A percentile compares a stretch with the other conserved stretches of the same genome.
phyloP scores from a whole-genome alignment of 2,113 vertebrate species.

The Halcyon malimbica region DNA sequence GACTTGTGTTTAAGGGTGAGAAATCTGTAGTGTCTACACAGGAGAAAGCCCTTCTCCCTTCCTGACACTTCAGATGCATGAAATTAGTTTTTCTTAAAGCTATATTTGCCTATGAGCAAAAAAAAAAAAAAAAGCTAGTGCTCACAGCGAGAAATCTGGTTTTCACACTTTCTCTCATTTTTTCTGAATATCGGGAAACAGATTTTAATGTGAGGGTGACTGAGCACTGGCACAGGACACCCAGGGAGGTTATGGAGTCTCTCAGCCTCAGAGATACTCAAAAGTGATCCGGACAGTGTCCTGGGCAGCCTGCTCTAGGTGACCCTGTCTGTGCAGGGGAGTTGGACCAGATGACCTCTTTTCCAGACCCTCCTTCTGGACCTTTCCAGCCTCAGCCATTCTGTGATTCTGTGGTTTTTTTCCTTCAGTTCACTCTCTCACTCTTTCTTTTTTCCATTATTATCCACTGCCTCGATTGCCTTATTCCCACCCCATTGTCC shows the following conservation, averaged over 20 bases:
- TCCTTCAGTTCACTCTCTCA: neutral
- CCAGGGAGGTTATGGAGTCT: neutral
- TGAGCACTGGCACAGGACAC: neutral
- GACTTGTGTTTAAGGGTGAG: neutral
- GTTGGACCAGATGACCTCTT: neutral
- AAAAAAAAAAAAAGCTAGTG: too few species aligned
- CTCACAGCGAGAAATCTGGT: neutral
- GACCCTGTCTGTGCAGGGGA: neutral
- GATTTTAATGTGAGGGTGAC: neutral
- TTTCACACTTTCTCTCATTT: neutral
- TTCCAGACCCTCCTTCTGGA: too few species aligned
- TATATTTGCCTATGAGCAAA: neutral
- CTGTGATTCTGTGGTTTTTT: neutral
- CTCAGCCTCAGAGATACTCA: neutral
- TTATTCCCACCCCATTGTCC: neutral
- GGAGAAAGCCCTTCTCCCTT: neutral
- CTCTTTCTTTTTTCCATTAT: neutral
- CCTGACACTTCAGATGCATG: neutral
- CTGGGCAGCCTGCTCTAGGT: neutral
- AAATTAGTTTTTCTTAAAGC: neutral
- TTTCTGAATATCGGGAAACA: neutral
- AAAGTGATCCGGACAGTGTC: neutral
- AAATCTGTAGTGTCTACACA: neutral
- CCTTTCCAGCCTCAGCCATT: neutral
- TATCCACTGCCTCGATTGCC: neutral